Base-by-base conservation (phyloP, 2,888 invertebrate genomes). In the Entomobrya multifasciata region DNA sequence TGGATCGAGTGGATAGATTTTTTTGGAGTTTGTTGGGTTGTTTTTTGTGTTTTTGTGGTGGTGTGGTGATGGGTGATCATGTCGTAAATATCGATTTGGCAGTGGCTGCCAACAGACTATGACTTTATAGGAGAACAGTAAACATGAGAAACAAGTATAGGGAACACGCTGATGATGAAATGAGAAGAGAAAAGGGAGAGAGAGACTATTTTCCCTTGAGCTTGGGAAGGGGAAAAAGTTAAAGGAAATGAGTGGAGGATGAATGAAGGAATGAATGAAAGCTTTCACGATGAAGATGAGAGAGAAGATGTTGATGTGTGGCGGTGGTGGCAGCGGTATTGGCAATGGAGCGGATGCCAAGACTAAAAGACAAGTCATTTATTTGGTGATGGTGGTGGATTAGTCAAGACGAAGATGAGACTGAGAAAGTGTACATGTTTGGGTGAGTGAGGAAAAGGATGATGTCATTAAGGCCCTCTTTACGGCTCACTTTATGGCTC, bases 401-500 rank as follows among this genome's bases (percentile, higher is more conserved):
- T 70, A 70, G 70, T 70, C 70, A 70, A 49, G 25, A 47, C 25
- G 47, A 70, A 25, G n/a, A 70, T 8, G 70, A 70, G 27, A n/a
- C n/a, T n/a, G 70, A 70, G 47, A 22, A 70, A 25, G 13, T 44
- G 36, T n/a, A 6, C 41, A 30, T 5, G 17, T n/a, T 25, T 2
- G 30, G 30, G 76, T 17, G 36, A 36, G 15, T 70, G 47, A 52
- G 55, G 55, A 70, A 57, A 70, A 67, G 70, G 70, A 80, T 80
- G 80, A 80, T 80, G 52, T 80, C 80, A 80, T 80, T 80, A 80
- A 79, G 79, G 79, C 30, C 79, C 79, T 79, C 79, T 79, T 79
- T 60, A 77, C 77, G 77, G 77, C 79, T 65, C 79, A 79, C 79
- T 79, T 65, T 79, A 65, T 79, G 79, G 79, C 79, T 79, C 79